A percentile compares a stretch with the other conserved stretches of the same genome.
Evolutionary conservation across 2,113 vertebrate species (phyloP).

Genomic region (Antechinus flavipes): DNA sequence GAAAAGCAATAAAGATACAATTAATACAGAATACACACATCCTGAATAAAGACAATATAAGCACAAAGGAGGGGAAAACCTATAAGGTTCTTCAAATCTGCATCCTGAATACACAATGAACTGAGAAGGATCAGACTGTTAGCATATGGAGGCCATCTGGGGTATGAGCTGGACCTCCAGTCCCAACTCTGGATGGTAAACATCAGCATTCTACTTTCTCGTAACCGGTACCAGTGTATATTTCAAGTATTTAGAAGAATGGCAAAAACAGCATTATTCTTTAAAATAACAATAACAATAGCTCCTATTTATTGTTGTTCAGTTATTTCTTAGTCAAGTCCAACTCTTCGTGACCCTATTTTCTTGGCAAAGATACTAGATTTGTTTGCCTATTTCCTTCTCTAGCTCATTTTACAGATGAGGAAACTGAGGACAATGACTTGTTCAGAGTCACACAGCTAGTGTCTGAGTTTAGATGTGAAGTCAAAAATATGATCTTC

Average conservation of each 20-base stretch:
- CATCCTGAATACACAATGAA: conserved; percentile 2
- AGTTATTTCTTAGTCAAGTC: not conserved
- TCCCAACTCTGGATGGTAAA: not conserved
- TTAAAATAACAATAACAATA: not conserved
- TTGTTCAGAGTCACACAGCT: not conserved
- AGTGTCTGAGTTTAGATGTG: too few relatives aligned
- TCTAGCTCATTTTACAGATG: not conserved
- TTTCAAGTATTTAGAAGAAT: not conserved
- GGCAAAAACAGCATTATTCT: not conserved
- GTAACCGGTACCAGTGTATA: conserved; percentile 5
- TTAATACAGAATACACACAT: conserved; percentile 56
- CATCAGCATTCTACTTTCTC: conserved; percentile 1
- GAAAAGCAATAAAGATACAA: conserved; percentile 57
- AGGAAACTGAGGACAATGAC: not conserved
- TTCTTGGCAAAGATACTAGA: not conserved
- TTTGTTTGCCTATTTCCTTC: not conserved
- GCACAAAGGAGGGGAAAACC: not conserved
- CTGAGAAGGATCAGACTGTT: not conserved
- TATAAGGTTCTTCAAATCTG: conserved; percentile 8
- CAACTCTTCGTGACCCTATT: not conserved
- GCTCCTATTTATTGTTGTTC: not conserved
- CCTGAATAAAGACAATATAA: conserved; percentile 2
- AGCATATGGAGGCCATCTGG: conserved; percentile 25
- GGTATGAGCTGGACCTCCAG: not conserved
- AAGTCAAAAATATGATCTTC: not conserved